A percentile compares a stretch with the other conserved stretches of the same genome.
Conservation (phyloP, 1,140 invertebrate genomes). For the Drosophila rufa region DNA sequence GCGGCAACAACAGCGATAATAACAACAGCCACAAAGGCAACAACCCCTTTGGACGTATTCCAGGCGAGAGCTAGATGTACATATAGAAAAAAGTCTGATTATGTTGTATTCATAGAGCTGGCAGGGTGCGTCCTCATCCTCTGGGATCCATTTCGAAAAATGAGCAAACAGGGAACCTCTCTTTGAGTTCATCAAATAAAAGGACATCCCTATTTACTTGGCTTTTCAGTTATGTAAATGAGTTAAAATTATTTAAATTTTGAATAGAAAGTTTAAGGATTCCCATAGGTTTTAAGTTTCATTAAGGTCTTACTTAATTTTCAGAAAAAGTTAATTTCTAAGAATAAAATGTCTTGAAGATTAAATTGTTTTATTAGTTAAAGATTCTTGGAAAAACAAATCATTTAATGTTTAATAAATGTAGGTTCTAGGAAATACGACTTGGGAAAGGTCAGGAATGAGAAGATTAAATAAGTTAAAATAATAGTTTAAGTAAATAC, state of each 20-base stretch:
- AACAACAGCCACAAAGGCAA: conserved; percentile 35
- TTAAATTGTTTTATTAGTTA: background rate
- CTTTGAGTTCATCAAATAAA: background rate
- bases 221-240: background rate
- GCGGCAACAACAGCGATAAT: conserved; percentile 30
- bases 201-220: background rate
- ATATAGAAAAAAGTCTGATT: conserved; percentile 20
- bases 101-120: background rate
- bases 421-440: no score
- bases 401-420: background rate
- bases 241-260: background rate
- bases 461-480: no score
- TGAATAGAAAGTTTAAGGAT: background rate
- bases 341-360: background rate
- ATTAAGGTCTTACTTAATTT: background rate
- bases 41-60: conserved; percentile 36
- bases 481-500: background rate
- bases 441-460: conserved; percentile 6
- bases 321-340: no score
- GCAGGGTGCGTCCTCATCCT: conserved; percentile 19
- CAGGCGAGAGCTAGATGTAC: background rate
- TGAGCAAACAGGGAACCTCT: background rate
- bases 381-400: background rate
- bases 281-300: conserved; percentile 2
- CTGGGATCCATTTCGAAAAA: conserved; percentile 1